These are phyloP conservation scores for Parus major DNA, from an alignment of 2,113 vertebrate genomes.

Conservation along the genomic window DNA sequence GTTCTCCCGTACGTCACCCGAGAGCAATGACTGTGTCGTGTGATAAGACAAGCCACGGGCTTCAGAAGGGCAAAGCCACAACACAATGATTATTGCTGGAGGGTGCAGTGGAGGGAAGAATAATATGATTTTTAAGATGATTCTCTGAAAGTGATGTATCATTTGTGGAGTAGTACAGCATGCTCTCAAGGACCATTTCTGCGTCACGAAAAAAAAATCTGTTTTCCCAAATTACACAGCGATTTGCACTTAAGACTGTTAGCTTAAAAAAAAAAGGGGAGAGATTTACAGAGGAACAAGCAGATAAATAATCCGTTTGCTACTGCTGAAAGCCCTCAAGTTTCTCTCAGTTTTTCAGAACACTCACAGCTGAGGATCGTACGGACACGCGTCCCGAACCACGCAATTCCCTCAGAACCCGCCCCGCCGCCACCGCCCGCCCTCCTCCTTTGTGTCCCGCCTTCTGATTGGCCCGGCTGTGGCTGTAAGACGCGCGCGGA, in stretches of 20 bases:
- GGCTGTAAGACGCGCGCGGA: conserved; percentile 68
- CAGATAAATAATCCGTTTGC: not conserved
- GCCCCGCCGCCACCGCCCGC: not conserved
- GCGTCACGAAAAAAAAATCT: not conserved
- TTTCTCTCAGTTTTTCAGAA: too few species aligned
- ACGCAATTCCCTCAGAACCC: not conserved
- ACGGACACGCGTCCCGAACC: not conserved
- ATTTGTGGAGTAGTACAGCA: rapidly evolving
- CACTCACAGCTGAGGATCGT: rapidly evolving
- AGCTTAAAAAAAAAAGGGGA: rapidly evolving
- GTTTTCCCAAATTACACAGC: not conserved
- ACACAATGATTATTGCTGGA: not conserved
- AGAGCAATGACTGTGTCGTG: not conserved
- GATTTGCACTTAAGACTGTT: not conserved
- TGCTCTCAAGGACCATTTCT: not conserved
- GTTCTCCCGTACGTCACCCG: not conserved
- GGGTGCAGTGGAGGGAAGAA: not conserved
- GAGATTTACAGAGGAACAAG: not conserved
- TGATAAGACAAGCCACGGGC: not conserved
- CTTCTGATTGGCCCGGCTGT: conserved; percentile 72
- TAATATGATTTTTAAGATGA: not conserved
- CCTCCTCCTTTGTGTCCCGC: not conserved
- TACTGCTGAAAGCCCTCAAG: not conserved
- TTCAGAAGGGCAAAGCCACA: not conserved
- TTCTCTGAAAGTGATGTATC: not conserved